These are phyloP conservation scores for Troides oblongomaculatus DNA, from an alignment of 2,888 invertebrate species.

Conservation along the genomic window DNA sequence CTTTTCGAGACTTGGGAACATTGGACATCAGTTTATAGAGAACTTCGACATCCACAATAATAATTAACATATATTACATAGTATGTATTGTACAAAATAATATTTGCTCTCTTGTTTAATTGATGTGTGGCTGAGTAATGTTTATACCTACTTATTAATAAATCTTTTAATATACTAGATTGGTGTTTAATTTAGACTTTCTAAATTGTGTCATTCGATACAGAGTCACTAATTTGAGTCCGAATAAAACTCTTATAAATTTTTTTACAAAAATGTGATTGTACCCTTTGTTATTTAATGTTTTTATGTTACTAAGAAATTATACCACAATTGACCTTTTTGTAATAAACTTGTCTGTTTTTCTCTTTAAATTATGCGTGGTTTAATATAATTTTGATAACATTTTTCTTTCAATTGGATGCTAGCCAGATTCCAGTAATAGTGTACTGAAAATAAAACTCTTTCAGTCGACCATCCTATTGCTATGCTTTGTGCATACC, in stretches of 20 bases:
- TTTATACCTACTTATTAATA: slow-evolving; percentile 78
- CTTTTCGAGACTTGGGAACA: slow-evolving; percentile 66
- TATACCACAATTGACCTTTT: slow-evolving; percentile 26
- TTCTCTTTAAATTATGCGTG: slow-evolving; percentile 68
- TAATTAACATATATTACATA: slow-evolving; percentile 53
- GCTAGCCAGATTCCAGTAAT: slow-evolving; percentile 59
- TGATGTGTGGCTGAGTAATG: slow-evolving; percentile 76
- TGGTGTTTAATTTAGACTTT: slow-evolving; percentile 32
- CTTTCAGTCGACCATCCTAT: slow-evolving; percentile 30
- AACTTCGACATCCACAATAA: slow-evolving; percentile 14
- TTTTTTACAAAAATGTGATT: no score
- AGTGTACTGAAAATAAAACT: slow-evolving; percentile 55
- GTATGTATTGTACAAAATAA: slow-evolving; percentile 76
- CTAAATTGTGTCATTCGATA: neutral
- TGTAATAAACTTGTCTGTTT: slow-evolving; percentile 59
- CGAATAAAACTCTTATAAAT: no score
- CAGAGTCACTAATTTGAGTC: neutral
- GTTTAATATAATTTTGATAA: slow-evolving; percentile 75
- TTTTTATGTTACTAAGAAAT: no score
- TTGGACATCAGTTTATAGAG: slow-evolving; percentile 51
- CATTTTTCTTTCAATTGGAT: slow-evolving; percentile 67
- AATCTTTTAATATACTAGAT: slow-evolving; percentile 73
- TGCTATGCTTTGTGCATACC: slow-evolving; percentile 33
- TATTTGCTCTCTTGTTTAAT: slow-evolving; percentile 67
- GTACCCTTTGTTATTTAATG: no score